Base-by-base conservation (phyloP, 1,140 invertebrate genomes). In the Zaprionus africanus region DNA sequence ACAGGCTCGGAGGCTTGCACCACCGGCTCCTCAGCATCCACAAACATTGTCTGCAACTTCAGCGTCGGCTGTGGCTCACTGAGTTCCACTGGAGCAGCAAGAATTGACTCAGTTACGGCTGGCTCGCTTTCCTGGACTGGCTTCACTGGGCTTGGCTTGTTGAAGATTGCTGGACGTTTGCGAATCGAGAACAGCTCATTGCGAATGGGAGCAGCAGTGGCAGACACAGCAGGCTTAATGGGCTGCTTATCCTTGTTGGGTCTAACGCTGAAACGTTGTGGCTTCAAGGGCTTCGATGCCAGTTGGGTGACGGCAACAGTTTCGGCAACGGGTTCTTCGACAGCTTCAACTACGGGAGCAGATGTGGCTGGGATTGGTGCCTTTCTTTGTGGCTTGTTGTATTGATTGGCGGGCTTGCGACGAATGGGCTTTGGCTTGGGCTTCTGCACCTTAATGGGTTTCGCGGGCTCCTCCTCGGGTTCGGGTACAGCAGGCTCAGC, bases 151-250 rank as follows among this genome's bases (percentile, higher is more conserved):
- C 49, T 68, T 12, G 66, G 76, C 65, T 91, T 92, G 22, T 81
- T 91, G 19, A 88, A 79, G 49, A 84, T 46, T 0, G 81, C 60
- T 9, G 90, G 90, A 58, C 91, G 87, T n/a, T 91, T 92, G 22
- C 91, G 82, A 5, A 76, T 81, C 22, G 81, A 53, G 28, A 86
- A 90, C n/a, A 92, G 57, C 5, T 92, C 91, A 5, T 77, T 78
- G 17, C 88, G 78, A 22, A 79, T 51, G 22, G 84, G 60, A 9
- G 65, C 54, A n/a, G 60, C 46, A 26, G 81, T 41, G 12, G 75
- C 68, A 28, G 67, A 22, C 3, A 70, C 56, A 19, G 49, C 59
- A 1, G 78, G 81, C 22, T 61, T 84, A 0, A 65, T 5, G 1
- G 51, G 4, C 12, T 78, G 79, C 4, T 64, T 82, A 1, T 84